Conservation (phyloP, 2,113 vertebrate species). For the Lophochroa leadbeateri region DNA sequence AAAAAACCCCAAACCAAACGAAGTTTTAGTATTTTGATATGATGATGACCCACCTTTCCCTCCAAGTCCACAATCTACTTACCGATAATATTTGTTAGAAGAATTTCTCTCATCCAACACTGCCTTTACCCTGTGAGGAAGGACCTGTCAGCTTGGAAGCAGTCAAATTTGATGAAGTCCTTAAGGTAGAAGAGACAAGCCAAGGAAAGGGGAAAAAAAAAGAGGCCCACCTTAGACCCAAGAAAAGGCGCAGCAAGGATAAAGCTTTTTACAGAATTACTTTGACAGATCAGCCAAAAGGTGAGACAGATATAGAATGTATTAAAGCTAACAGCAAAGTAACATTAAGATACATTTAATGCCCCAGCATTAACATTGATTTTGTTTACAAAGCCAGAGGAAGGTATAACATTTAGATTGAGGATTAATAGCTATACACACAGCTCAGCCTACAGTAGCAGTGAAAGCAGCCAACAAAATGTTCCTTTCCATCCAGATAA, state of each 20-base stretch:
- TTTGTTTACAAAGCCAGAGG: neutral
- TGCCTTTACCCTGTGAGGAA: slow-evolving; percentile 81
- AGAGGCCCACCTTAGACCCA: slow-evolving; percentile 65
- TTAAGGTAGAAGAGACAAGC: slow-evolving; percentile 68
- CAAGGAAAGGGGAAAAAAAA: slow-evolving; percentile 51
- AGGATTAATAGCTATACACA: neutral
- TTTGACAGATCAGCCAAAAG: slow-evolving; percentile 42
- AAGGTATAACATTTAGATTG: neutral
- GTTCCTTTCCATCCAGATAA: neutral
- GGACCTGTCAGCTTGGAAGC: slow-evolving; percentile 78
- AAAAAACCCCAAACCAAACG: too few species aligned
- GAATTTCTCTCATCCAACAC: slow-evolving; percentile 82
- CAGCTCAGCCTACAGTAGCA: neutral
- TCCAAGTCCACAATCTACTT: slow-evolving; percentile 54
- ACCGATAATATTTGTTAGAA: slow-evolving; percentile 83
- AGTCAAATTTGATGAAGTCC: slow-evolving; percentile 79
- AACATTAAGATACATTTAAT: neutral
- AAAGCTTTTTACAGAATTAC: slow-evolving; percentile 36
- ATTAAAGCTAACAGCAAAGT: neutral
- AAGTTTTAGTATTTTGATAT: neutral
- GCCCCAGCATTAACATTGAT: neutral
- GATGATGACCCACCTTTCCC: neutral
- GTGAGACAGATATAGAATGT: neutral
- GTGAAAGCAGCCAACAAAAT: slow-evolving; percentile 24
- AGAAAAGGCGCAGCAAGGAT: slow-evolving; percentile 8